Evolutionary conservation across 2,797 vertebrate genomes (phyloP), one percentile per base, ranked within the genome.

Genomic region (Acanthurus leucopareius): DNA sequence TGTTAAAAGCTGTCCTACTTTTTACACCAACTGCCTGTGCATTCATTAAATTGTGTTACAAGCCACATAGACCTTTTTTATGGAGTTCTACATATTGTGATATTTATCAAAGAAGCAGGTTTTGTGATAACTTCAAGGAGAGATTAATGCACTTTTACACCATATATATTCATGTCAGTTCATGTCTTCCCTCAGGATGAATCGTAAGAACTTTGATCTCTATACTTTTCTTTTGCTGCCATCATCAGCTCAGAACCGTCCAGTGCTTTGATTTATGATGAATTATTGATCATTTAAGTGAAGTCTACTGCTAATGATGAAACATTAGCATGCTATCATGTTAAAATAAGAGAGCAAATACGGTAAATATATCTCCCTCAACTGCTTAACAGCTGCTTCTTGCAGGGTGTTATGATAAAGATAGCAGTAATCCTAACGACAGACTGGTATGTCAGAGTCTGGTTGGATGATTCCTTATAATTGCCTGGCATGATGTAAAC

Each of bases 1-100:
- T 73, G 83, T 78, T 78, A 59, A 66, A 76, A 79, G 66, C 69
- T 16, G 64, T 79, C 64, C 44, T 40, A 35, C 63, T 76, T 64
- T 68, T 49, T 62, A 28, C 63, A n/a, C 51, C 35, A 28, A 15
- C 28, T n/a, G 52, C 16, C 9, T 19, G 3, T 60, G 49, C 20
- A 44, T 63, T 57, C 8, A 53, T 69, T 78, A 20, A 68, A 72
- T 38, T 25, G 2, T 14, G 5, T 64, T 13, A 15, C 15, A 49
- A 49, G 47, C n/a, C 11, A 22, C 20, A 13, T 9, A n/a, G n/a
- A 19, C 49, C n/a, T 52, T 0, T 35, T 52, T 22, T 22, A 2
- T 22, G 10, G 14, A 32, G 25, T 56, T 56, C 9, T 9, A 9
- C 32, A 56, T 22, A 14, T 22, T 22, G n/a, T 52, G 51, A 32